Percentiles rank a stretch among this genome's conserved stretches.
phyloP scores from a whole-genome alignment of 2,113 vertebrate genomes.

The Pangasianodon hypophthalmus region DNA sequence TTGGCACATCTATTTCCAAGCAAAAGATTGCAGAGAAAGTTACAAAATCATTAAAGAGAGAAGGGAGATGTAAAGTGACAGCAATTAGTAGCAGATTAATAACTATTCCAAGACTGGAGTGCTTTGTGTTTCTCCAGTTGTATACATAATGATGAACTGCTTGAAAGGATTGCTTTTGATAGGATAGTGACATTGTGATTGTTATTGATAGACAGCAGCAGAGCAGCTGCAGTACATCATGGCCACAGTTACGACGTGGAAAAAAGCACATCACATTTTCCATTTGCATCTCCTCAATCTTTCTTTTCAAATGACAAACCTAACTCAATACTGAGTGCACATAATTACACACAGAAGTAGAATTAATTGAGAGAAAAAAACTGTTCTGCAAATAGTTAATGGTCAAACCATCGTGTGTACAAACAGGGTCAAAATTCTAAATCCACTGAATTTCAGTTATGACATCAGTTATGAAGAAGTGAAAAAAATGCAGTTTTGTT shows the following conservation, averaged over 20 bases:
- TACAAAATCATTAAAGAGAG: background rate
- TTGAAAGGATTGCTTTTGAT: background rate
- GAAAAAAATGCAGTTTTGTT: background rate
- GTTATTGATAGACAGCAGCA: background rate
- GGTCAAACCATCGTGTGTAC: background rate
- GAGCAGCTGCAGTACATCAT: background rate
- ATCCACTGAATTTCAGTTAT: background rate
- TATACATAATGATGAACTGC: background rate
- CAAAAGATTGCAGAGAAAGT: slow-evolving; percentile 8
- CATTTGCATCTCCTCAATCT: background rate
- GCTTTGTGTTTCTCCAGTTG: background rate
- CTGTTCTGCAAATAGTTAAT: background rate
- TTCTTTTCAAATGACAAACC: background rate
- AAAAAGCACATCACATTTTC: background rate
- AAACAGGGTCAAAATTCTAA: background rate
- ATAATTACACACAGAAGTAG: background rate
- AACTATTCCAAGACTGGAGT: background rate
- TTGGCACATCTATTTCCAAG: slow-evolving; percentile 40
- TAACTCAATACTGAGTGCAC: background rate
- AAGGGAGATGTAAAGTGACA: background rate
- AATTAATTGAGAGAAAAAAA: background rate
- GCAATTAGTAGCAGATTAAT: slow-evolving; percentile 13
- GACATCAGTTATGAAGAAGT: background rate
- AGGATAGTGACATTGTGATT: background rate
- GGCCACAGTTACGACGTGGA: background rate